phyloP scores from a whole-genome alignment of 2,888 invertebrate genomes.

The Agonopterix alstromeriana region DNA sequence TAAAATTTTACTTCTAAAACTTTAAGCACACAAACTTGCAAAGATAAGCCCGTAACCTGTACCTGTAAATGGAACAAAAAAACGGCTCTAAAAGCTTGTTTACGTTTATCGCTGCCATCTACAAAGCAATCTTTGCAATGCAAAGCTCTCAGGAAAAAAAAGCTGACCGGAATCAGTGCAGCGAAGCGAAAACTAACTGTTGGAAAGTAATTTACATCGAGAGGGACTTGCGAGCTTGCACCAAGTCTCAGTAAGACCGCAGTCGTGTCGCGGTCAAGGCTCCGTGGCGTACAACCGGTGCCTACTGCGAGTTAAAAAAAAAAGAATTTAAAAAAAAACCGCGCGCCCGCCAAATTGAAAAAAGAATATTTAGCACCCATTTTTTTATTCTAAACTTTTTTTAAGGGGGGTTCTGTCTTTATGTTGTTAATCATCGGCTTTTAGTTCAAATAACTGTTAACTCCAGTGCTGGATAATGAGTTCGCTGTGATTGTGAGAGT shows the following conservation, averaged over 20 bases:
- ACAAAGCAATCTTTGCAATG: neutral
- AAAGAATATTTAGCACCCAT: conserved; percentile 25
- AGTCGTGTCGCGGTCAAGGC: conserved; percentile 71
- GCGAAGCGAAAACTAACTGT: conserved; percentile 71
- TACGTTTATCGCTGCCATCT: neutral
- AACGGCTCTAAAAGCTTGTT: neutral
- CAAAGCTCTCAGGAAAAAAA: conserved; percentile 7
- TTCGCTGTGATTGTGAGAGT: conserved; percentile 66
- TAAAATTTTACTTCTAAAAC: no score
- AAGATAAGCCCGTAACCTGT: no score
- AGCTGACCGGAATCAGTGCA: conserved; percentile 59
- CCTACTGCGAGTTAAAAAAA: conserved; percentile 23
- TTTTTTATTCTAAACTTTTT: conserved; percentile 16
- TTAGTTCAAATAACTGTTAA: conserved; percentile 66
- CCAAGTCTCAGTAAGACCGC: conserved; percentile 58
- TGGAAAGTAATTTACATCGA: conserved; percentile 65
- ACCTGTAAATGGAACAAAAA: neutral
- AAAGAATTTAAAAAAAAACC: conserved; percentile 50
- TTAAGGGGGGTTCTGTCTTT: conserved; percentile 7
- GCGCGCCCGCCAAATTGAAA: conserved; percentile 61
- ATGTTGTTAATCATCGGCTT: conserved; percentile 43
- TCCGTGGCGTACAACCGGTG: conserved; percentile 42
- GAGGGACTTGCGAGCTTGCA: conserved; percentile 44
- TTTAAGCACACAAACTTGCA: no score
- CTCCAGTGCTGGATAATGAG: conserved; percentile 66